These are phyloP conservation scores for Melanotaenia maccullochi DNA, from an alignment of 2,797 vertebrate genomes.

Conservation along the genomic window DNA sequence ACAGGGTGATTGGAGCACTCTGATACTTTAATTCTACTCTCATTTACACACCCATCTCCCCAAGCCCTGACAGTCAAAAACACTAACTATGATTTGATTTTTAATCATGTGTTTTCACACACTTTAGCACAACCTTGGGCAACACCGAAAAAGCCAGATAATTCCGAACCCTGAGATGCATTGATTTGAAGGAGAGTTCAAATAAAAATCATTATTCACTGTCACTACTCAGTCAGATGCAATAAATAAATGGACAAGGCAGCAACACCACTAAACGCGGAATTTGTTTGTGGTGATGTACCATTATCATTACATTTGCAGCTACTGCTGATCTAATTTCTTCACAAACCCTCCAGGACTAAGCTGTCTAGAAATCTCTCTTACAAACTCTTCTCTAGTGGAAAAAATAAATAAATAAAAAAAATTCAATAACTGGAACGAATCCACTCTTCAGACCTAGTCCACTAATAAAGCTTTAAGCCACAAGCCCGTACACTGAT, in stretches of 20 bases:
- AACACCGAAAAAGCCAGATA: conserved; percentile 27
- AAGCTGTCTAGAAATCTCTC: conserved; percentile 48
- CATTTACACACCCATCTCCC: not conserved
- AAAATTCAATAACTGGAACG: conserved; percentile 57
- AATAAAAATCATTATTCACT: conserved; percentile 52
- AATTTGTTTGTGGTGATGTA: conserved; percentile 64
- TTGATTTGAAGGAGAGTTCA: conserved; percentile 17
- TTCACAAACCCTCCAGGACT: conserved; percentile 50
- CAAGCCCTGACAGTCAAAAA: conserved; percentile 35
- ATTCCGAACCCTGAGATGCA: conserved; percentile 10
- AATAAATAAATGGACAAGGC: conserved; percentile 38
- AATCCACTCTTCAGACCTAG: conserved; percentile 55
- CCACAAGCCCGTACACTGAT: conserved; percentile 25
- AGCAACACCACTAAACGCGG: conserved; percentile 32
- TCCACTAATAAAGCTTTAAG: conserved; percentile 33
- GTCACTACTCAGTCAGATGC: conserved; percentile 35
- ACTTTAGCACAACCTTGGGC: conserved; percentile 53
- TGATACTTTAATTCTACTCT: conserved; percentile 45
- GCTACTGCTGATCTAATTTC: conserved; percentile 51
- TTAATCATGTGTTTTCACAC: conserved; percentile 59
- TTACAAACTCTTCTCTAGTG: conserved; percentile 36
- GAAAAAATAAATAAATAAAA: conserved; percentile 40
- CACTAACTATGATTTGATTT: conserved; percentile 51
- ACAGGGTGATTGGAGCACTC: conserved; percentile 51
- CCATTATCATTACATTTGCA: conserved; percentile 59